A percentile compares a stretch with the other conserved stretches of the same genome.
Evolutionary conservation across 2,113 vertebrate genomes (phyloP).

Genomic region (Megaceryle maxima): DNA sequence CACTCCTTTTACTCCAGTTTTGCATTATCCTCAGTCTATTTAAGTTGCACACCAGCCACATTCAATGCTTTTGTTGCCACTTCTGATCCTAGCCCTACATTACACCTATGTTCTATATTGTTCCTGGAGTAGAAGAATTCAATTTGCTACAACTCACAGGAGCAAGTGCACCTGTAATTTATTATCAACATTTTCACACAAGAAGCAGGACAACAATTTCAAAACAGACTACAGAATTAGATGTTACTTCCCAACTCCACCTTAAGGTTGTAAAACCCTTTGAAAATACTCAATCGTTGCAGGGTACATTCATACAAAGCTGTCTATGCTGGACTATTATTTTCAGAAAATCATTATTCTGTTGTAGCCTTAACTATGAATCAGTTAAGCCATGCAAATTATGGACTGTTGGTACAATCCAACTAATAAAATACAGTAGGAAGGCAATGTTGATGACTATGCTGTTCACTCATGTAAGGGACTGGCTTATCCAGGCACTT

Average conservation of each 20-base stretch:
- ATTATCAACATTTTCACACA: not conserved
- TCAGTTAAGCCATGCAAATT: not conserved
- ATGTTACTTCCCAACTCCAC: not conserved
- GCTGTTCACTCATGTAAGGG: not conserved
- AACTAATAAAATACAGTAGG: not conserved
- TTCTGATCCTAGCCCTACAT: not conserved
- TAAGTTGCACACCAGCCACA: not conserved
- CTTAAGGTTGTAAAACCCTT: not conserved
- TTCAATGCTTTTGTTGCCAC: not conserved
- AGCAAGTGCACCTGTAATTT: not conserved
- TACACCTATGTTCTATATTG: not conserved
- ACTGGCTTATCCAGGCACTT: not conserved
- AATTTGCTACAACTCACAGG: not conserved
- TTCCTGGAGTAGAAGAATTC: not conserved
- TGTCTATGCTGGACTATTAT: not conserved
- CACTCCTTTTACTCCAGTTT: not conserved
- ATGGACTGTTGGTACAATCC: not conserved
- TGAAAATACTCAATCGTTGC: not conserved
- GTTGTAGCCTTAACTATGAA: not conserved
- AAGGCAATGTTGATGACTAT: not conserved
- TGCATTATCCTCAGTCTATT: not conserved
- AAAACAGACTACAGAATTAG: not conserved
- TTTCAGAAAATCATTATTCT: not conserved
- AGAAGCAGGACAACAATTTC: not conserved
- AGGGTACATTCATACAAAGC: not conserved